These are phyloP conservation scores for Indicator maculatus DNA, from an alignment of 2,113 vertebrate genomes.

Conservation along the genomic window DNA sequence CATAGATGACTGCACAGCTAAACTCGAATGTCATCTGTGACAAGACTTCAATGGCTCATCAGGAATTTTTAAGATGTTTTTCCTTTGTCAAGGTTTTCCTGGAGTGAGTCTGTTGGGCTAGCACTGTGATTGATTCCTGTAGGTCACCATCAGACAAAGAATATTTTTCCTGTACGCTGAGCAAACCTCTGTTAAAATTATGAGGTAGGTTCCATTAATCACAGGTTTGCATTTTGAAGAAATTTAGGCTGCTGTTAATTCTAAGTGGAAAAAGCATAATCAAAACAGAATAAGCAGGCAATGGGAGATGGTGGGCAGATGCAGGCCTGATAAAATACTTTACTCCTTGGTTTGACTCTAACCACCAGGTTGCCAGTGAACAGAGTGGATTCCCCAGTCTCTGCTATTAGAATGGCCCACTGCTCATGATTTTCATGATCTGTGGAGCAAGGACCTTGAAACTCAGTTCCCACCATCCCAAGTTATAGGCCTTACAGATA, in stretches of 20 bases:
- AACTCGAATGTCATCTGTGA: not conserved
- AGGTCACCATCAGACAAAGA: not conserved
- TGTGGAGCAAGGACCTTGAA: not conserved
- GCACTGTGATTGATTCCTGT: not conserved
- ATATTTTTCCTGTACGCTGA: not conserved
- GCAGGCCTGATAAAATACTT: not conserved
- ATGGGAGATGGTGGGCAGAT: not conserved
- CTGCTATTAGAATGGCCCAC: not conserved
- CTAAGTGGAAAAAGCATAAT: not conserved
- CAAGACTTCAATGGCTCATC: not conserved
- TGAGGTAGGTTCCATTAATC: not conserved
- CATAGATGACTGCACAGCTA: not conserved
- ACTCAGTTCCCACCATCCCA: not conserved
- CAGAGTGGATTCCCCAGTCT: not conserved
- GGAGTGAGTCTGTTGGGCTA: not conserved
- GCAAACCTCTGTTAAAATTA: not conserved
- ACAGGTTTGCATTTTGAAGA: not conserved
- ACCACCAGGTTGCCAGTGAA: not conserved
- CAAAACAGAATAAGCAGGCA: not conserved
- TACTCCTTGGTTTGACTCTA: not conserved
- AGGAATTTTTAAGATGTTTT: not conserved
- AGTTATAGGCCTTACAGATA: not conserved
- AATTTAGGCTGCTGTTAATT: not conserved
- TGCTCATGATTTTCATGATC: not conserved
- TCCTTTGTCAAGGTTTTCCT: not conserved